These are phyloP conservation scores for Caenorhabditis macrosperma DNA, from an alignment of 2,888 invertebrate species.

Conservation along the genomic window DNA sequence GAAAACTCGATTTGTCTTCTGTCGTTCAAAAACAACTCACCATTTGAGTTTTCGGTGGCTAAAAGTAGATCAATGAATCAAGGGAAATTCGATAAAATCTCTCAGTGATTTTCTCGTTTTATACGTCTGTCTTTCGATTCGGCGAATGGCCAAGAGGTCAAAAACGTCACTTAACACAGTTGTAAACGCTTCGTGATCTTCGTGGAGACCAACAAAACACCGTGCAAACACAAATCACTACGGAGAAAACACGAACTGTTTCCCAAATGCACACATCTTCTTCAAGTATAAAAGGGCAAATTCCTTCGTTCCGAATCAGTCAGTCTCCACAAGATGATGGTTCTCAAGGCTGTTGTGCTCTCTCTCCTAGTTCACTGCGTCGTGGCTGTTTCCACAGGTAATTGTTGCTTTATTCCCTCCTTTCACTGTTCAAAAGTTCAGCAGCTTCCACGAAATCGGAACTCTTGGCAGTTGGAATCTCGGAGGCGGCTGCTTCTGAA, in stretches of 20 bases:
- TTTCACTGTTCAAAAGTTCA: not conserved
- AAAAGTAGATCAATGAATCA: too few species aligned
- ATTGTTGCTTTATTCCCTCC: not conserved
- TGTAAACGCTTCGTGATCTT: not conserved
- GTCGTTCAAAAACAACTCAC: not conserved
- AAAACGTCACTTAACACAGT: not conserved
- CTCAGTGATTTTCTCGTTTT: not conserved
- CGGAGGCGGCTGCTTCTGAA: not conserved
- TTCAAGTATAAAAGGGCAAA: not conserved
- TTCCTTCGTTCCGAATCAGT: not conserved
- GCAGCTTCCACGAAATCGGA: not conserved
- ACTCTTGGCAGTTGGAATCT: not conserved
- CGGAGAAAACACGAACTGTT: not conserved
- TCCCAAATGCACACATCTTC: not conserved
- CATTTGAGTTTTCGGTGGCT: not conserved
- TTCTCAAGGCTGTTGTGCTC: not conserved
- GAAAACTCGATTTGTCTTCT: too few species aligned
- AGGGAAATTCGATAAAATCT: not conserved
- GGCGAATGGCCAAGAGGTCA: not conserved
- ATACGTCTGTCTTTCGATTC: not conserved
- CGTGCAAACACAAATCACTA: not conserved
- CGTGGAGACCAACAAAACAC: not conserved
- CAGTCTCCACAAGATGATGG: not conserved
- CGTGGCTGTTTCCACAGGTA: not conserved
- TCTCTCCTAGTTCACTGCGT: not conserved